A percentile compares a stretch with the other conserved stretches of the same genome.
Conservation (phyloP, 2,888 invertebrate genomes). For the Apeira syringaria region DNA sequence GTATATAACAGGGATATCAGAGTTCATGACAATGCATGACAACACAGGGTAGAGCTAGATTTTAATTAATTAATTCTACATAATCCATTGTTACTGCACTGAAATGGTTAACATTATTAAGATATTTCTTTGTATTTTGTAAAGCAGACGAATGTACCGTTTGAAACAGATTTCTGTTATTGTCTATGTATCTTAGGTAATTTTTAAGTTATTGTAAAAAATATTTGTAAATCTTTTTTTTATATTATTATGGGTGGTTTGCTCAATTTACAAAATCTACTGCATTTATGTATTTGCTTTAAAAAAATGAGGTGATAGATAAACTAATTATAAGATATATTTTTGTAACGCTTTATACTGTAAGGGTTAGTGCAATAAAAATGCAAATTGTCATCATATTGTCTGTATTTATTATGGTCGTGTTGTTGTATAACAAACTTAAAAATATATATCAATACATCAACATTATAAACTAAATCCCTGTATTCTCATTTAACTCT, state of each 20-base stretch:
- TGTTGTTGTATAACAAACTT: slow-evolving; percentile 72
- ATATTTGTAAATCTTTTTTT: too few relatives aligned
- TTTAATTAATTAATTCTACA: too few relatives aligned
- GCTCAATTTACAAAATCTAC: slow-evolving; percentile 1
- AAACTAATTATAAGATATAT: slow-evolving; percentile 17
- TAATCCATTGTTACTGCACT: too few relatives aligned
- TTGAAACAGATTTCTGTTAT: too few relatives aligned
- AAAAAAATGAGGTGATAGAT: slow-evolving; percentile 8
- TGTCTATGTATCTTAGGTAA: too few relatives aligned
- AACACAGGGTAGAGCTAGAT: too few relatives aligned
- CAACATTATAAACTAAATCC: slow-evolving; percentile 81
- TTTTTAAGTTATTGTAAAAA: too few relatives aligned
- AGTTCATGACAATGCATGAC: too few relatives aligned
- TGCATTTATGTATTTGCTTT: slow-evolving; percentile 12
- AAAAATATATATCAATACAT: slow-evolving; percentile 76
- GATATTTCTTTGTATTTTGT: too few relatives aligned
- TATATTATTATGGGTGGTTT: neutral
- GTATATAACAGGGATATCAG: too few relatives aligned
- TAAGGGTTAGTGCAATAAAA: slow-evolving; percentile 19
- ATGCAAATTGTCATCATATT: slow-evolving; percentile 53
- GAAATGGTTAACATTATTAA: too few relatives aligned
- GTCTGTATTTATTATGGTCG: slow-evolving; percentile 76
- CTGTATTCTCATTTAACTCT: slow-evolving; percentile 78
- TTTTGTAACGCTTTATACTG: slow-evolving; percentile 10
- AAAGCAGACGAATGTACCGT: too few relatives aligned